Percentiles rank a stretch among this genome's conserved stretches.
Conservation (phyloP, 1,140 invertebrate genomes). For the Xylocopa sonorina region DNA sequence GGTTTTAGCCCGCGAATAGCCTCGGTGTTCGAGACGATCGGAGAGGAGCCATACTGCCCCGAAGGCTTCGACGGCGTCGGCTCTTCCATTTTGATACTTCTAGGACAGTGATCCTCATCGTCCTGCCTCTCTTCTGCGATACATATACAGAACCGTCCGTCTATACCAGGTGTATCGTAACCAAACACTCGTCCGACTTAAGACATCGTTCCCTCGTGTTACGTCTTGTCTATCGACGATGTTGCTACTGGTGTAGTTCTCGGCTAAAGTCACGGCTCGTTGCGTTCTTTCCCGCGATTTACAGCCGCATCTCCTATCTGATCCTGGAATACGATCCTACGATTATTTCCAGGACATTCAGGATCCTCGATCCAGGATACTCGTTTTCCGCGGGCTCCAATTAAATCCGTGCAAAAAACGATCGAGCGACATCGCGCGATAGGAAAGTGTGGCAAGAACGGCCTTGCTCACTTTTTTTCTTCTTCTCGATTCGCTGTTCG, state of each 20-base stretch:
- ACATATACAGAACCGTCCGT: neutral
- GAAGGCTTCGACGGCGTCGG: conserved; percentile 48
- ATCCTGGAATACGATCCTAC: neutral
- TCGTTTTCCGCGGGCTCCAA: conserved; percentile 47
- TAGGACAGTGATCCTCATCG: conserved; percentile 69
- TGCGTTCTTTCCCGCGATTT: neutral
- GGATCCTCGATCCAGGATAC: no score
- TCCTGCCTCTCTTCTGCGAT: neutral
- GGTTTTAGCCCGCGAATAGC: conserved; percentile 64
- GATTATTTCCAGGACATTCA: conserved; percentile 41
- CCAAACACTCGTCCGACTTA: neutral
- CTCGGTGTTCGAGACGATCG: conserved; percentile 57
- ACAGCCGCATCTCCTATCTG: neutral
- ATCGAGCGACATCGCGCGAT: conserved; percentile 33
- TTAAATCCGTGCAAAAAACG: conserved; percentile 48
- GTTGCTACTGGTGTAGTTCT: neutral
- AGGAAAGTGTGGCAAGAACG: conserved; percentile 62
- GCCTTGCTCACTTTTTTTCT: conserved; percentile 70
- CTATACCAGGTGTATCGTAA: neutral
- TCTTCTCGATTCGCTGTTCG: conserved; percentile 66
- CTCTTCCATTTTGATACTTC: conserved; percentile 66
- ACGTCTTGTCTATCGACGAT: neutral
- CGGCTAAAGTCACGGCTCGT: neutral
- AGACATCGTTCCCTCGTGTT: neutral
- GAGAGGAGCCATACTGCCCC: conserved; percentile 56